A percentile compares a stretch with the other conserved stretches of the same genome.
Evolutionary conservation across 2,113 vertebrate species (phyloP).

Genomic region (Tursiops truncatus): DNA sequence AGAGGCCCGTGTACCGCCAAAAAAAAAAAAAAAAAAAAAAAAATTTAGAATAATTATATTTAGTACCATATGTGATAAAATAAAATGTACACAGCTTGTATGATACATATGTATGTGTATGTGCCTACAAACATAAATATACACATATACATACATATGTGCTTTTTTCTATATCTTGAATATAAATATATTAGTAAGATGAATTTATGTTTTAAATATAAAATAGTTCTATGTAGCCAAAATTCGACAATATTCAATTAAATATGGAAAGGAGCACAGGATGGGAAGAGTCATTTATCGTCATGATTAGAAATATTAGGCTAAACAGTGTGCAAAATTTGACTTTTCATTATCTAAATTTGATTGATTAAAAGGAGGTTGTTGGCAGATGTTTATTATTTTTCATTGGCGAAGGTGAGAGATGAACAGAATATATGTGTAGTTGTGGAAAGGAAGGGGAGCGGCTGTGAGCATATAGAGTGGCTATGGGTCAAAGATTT

Average conservation of each 20-base stretch:
- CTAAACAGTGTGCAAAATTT: not conserved
- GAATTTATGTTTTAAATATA: slow-evolving; percentile 71
- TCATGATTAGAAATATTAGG: not conserved
- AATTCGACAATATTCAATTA: not conserved
- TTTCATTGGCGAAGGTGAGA: slow-evolving; percentile 56
- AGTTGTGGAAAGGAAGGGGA: not conserved
- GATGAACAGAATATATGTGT: slow-evolving; percentile 3
- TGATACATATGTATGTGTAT: not conserved
- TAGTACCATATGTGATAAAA: not conserved
- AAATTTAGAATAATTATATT: not conserved
- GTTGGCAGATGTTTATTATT: slow-evolving; percentile 58
- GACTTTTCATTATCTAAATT: not conserved
- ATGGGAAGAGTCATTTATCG: not conserved
- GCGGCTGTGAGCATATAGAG: slow-evolving; percentile 29
- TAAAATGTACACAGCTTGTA: slow-evolving; percentile 49
- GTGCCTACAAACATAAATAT: not conserved
- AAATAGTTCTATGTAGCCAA: slow-evolving; percentile 9
- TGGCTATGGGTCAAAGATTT: slow-evolving; percentile 78
- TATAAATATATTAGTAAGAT: slow-evolving; percentile 38
- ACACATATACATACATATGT: not conserved
- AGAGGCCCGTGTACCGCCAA: too few relatives aligned
- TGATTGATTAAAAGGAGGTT: slow-evolving; percentile 64
- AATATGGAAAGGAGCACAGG: not conserved
- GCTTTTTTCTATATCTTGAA: not conserved
- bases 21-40: not conserved